Evolutionary conservation across 2,113 vertebrate species (phyloP), one percentile per base, ranked within the genome.

Genomic region (Brachypodius melanocephalos): DNA sequence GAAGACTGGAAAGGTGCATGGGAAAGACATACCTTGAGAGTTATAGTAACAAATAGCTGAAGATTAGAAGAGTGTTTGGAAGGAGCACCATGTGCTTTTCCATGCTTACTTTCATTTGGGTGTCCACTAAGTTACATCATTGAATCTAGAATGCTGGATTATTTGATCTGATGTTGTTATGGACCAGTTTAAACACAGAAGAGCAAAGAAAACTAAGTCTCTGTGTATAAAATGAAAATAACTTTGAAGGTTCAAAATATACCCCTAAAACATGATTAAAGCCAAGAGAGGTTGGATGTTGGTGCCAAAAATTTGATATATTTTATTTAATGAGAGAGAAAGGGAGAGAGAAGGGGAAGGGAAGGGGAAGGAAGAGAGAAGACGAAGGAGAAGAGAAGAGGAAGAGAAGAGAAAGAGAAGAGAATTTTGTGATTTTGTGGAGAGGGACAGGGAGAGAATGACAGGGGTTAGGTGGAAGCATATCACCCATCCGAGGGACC

Each of bases 61-160:
- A 72, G 22, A 25, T 51, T 18, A 77, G 54, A 90, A 85, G 22
- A 65, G 3, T 43, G 36, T 43, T 43, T 62, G 61, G 20, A 94
- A 78, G 9, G 5, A 45, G 11, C 29, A 57, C 62, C 22, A 24
- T 10, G 7, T 11, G 17, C 49, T 90, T 86, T 83, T 17, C 28
- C 14, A n/a, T 63, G 36, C 34, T 75, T 71, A 24, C 12, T 58
- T 89, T 76, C 7, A 26, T 57, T 75, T 40, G 51, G 34, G 9
- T 7, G 3, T 68, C 17, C 3, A 3, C 38, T 57, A 61, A 61
- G 1, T 32, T 16, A n/a, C 20, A 42, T 40, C 1, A 1, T 6
- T 43, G n/a, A 55, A 67, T 8, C 20, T n/a, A 81, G 52, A 82
- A 79, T 45, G 7, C 25, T 87, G 45, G 26, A 18, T 72, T 67